Percentiles rank a stretch among this genome's conserved stretches.
Evolutionary conservation across 2,797 vertebrate species (phyloP).

Genomic region (Austrolebias charrua): DNA sequence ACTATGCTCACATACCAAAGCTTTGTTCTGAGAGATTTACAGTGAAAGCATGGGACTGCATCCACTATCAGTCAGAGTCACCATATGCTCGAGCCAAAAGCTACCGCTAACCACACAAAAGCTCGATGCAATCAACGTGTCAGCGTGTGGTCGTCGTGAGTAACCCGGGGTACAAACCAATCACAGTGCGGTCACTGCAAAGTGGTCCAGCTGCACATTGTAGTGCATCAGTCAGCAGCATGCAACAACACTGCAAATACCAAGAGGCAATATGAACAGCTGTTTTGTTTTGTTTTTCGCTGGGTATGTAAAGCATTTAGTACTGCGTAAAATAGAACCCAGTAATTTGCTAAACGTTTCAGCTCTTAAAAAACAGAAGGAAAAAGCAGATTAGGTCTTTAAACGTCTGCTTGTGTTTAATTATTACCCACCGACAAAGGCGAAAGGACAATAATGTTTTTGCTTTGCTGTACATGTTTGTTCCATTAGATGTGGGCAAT

Average conservation of each 20-base stretch:
- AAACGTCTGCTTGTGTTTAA: neutral
- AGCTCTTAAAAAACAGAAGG: neutral
- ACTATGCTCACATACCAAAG: constrained; percentile 30
- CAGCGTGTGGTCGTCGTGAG: constrained; percentile 28
- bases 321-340: neutral
- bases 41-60: constrained; percentile 13
- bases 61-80: constrained; percentile 43
- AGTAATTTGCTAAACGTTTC: neutral
- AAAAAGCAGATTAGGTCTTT: neutral
- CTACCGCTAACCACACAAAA: constrained; percentile 24
- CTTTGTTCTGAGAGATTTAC: constrained; percentile 60
- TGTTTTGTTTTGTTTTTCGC: fast-evolving
- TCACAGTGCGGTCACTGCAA: neutral
- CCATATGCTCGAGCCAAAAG: constrained; percentile 13
- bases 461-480: no score
- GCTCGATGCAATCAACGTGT: constrained; percentile 25
- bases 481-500: no score
- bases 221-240: neutral
- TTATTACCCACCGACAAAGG: no score
- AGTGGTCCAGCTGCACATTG: constrained; percentile 10
- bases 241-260: constrained; percentile 5
- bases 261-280: neutral
- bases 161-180: constrained; percentile 14
- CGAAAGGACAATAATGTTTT: no score
- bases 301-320: neutral